phyloP scores from a whole-genome alignment of 2,888 invertebrate species.

The Nebria brevicollis region DNA sequence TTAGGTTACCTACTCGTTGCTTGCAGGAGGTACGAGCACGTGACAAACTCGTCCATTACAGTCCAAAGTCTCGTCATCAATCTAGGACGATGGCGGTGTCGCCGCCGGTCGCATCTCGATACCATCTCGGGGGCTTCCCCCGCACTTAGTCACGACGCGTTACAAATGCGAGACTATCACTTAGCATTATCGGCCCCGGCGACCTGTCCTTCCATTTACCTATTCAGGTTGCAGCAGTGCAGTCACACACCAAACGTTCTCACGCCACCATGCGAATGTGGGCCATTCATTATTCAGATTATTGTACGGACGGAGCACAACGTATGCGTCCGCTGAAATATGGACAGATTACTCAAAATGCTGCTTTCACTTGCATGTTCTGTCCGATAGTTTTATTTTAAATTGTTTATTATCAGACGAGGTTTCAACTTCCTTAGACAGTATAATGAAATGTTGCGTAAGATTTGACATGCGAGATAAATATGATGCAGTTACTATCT shows the following conservation, averaged over 20 bases:
- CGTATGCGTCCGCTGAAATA: constrained; percentile 27
- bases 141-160: constrained; percentile 24
- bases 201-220: constrained; percentile 24
- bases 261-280: constrained; percentile 11
- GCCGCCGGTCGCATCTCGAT: constrained; percentile 20
- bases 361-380: background rate
- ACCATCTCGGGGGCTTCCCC: constrained; percentile 36
- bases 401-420: too few relatives aligned
- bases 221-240: constrained; percentile 10
- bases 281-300: constrained; percentile 44
- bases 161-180: constrained; percentile 44
- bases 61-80: constrained; percentile 44
- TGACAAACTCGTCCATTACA: constrained; percentile 42
- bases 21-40: background rate
- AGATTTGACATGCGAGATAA: background rate
- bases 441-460: too few relatives aligned
- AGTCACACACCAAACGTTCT: background rate
- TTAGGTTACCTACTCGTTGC: background rate
- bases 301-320: constrained; percentile 27
- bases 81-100: constrained; percentile 25
- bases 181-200: constrained; percentile 41
- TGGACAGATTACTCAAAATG: constrained; percentile 4
- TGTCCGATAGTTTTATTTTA: background rate
- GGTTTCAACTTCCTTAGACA: too few relatives aligned
- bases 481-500: background rate